These are phyloP conservation scores for Lichenostomus cassidix DNA, from an alignment of 2,113 vertebrate genomes.

Conservation along the genomic window DNA sequence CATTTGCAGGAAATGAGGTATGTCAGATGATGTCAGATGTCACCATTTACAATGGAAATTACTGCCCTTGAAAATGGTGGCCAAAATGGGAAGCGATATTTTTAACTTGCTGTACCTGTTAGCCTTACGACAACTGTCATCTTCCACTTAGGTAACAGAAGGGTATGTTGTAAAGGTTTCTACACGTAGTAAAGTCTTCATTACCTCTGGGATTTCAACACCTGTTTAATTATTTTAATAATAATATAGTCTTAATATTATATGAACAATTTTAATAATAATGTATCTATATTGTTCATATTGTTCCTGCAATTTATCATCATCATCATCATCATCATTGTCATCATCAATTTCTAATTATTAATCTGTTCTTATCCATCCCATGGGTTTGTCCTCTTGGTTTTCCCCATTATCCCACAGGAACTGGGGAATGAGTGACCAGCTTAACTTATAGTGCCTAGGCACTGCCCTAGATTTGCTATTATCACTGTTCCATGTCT, in stretches of 20 bases:
- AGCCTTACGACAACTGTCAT: neutral
- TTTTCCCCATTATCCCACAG: neutral
- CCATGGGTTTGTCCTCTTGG: neutral
- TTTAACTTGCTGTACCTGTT: neutral
- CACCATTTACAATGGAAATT: neutral
- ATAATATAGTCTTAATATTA: neutral
- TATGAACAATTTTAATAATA: neutral
- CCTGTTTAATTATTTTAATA: neutral
- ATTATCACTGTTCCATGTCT: neutral
- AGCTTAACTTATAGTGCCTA: neutral
- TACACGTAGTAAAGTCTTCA: neutral
- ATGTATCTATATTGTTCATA: neutral
- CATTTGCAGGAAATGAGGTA: neutral
- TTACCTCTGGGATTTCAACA: neutral
- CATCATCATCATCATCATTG: neutral
- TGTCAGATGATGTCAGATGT: neutral
- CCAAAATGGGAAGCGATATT: neutral
- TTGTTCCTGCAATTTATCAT: neutral
- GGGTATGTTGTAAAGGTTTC: neutral
- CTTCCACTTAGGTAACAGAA: neutral
- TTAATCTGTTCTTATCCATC: neutral
- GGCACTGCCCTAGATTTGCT: fast-evolving
- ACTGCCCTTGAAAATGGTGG: neutral
- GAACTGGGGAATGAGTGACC: neutral
- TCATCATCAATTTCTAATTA: neutral